Evolutionary conservation across 92 coral and sea anemone species (phyloP).

Genomic region (Siderastrea siderea): DNA sequence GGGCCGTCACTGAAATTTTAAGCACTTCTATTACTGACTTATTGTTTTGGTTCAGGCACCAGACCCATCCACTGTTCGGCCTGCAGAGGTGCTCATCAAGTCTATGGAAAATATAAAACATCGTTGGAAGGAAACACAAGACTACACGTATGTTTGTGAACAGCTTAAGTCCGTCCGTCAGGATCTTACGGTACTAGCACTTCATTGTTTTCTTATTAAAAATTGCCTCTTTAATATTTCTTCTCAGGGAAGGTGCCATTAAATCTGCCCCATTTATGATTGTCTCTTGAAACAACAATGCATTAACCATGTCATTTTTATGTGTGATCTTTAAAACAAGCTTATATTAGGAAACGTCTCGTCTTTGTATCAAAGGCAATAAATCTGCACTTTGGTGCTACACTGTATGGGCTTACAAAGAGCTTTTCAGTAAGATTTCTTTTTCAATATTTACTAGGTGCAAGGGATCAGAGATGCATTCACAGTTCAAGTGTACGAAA

Average conservation of each 20-base stretch:
- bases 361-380: no score
- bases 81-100: constrained; percentile 82
- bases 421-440: background rate
- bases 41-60: constrained; percentile 77
- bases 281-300: no score
- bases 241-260: no score
- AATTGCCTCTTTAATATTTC: background rate
- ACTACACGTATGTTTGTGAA: constrained; percentile 91
- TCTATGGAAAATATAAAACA: constrained; percentile 89
- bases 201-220: background rate
- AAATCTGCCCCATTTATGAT: no score
- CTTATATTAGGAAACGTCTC: no score
- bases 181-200: constrained; percentile 85
- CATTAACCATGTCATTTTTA: no score
- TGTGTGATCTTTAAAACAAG: no score
- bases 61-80: constrained; percentile 97
- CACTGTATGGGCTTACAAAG: background rate
- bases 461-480: constrained; percentile 98
- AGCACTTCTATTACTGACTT: background rate
- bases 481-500: constrained; percentile 95
- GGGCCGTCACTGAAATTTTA: no score
- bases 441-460: constrained; percentile 65
- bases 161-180: constrained; percentile 98
- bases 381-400: no score
- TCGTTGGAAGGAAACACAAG: constrained; percentile 90